These are phyloP conservation scores for Sebastes variabilis DNA, from an alignment of 2,797 vertebrate species.

Conservation along the genomic window DNA sequence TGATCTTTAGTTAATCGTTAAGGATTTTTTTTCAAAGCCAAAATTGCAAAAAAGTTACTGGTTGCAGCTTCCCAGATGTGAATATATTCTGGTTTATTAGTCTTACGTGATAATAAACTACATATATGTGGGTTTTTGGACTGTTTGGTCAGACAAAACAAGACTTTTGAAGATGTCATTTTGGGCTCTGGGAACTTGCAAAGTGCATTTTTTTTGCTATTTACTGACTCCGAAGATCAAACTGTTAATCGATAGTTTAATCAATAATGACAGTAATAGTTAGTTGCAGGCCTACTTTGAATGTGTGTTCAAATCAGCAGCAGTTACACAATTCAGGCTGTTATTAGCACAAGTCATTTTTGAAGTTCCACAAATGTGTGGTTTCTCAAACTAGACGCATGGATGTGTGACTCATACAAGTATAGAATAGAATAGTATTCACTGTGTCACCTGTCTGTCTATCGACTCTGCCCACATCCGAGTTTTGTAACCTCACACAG, in stretches of 20 bases:
- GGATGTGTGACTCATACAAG: conserved; percentile 16
- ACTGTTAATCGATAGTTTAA: background rate
- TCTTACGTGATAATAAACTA: background rate
- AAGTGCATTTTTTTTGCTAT: background rate
- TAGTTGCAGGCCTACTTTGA: background rate
- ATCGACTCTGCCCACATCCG: conserved; percentile 31
- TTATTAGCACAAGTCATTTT: background rate
- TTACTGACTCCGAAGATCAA: background rate
- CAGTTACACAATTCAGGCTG: background rate
- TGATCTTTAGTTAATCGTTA: background rate
- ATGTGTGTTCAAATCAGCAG: conserved; percentile 8
- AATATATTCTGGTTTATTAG: background rate
- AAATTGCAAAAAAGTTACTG: background rate
- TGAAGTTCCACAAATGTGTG: conserved; percentile 27
- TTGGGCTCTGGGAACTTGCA: background rate
- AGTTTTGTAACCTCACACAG: conserved; percentile 12
- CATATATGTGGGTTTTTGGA: background rate
- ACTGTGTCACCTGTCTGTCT: conserved; percentile 41
- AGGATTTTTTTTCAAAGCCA: background rate
- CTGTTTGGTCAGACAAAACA: background rate
- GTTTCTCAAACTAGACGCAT: background rate
- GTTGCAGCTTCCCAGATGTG: background rate
- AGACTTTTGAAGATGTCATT: background rate
- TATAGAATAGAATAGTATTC: background rate
- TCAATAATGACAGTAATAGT: background rate